These are phyloP conservation scores for Chamaea fasciata DNA, from an alignment of 2,113 vertebrate genomes.

Conservation along the genomic window DNA sequence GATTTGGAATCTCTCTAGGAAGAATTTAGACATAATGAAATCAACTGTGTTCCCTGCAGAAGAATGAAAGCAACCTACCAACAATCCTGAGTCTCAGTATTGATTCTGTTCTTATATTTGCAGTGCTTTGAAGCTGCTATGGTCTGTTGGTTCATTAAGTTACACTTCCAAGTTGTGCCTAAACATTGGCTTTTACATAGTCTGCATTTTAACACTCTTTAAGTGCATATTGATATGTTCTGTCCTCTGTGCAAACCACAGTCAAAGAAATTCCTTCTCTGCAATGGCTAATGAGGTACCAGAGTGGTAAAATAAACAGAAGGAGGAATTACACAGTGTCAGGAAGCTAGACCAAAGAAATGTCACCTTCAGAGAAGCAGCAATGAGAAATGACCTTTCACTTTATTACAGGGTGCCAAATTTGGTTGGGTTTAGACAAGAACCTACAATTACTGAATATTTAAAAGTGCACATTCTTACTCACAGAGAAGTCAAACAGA, in stretches of 20 bases:
- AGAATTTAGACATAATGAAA: not conserved
- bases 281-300: slow-evolving; percentile 22
- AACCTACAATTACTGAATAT: slow-evolving; percentile 33
- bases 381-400: slow-evolving; percentile 43
- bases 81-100: not conserved
- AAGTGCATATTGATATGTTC: not conserved
- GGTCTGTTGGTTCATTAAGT: slow-evolving; percentile 37
- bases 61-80: not conserved
- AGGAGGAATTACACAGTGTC: slow-evolving; percentile 17
- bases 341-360: slow-evolving; percentile 27
- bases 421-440: slow-evolving; percentile 33
- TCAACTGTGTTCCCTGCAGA: not conserved
- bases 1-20: not conserved
- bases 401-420: slow-evolving; percentile 34
- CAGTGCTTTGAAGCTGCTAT: slow-evolving; percentile 1
- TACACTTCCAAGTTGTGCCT: slow-evolving; percentile 5
- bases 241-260: slow-evolving; percentile 37
- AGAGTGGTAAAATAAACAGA: slow-evolving; percentile 44
- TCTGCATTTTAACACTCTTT: slow-evolving; percentile 32
- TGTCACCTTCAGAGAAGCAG: slow-evolving; percentile 44
- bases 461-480: slow-evolving; percentile 13
- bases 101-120: slow-evolving; percentile 15
- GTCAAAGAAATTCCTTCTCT: slow-evolving; percentile 29
- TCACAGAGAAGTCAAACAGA: not conserved
- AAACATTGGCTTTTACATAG: slow-evolving; percentile 28